These are phyloP conservation scores for Cyclina sinensis DNA, from an alignment of 1,140 invertebrate genomes.

Conservation along the genomic window DNA sequence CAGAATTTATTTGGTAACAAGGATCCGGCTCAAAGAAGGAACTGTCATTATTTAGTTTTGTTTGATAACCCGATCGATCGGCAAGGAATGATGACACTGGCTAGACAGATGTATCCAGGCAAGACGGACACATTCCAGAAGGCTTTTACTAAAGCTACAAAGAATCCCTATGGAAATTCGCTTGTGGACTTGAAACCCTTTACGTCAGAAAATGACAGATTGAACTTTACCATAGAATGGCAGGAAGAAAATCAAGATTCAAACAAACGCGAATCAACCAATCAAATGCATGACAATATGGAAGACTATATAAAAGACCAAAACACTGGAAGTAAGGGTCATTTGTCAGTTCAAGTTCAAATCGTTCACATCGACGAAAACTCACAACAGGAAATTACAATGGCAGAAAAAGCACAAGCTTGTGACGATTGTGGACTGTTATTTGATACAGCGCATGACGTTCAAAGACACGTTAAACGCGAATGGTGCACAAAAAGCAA, in stretches of 20 bases:
- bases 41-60: slow-evolving; percentile 41
- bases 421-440: slow-evolving; percentile 56
- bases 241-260: no score
- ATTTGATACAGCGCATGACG: slow-evolving; percentile 45
- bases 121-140: slow-evolving; percentile 12
- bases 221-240: neutral
- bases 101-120: slow-evolving; percentile 34
- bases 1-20: no score
- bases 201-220: slow-evolving; percentile 24
- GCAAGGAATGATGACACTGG: slow-evolving; percentile 39
- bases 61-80: slow-evolving; percentile 35
- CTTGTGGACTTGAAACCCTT: slow-evolving; percentile 41
- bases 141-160: slow-evolving; percentile 18
- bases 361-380: neutral
- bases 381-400: neutral
- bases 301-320: no score
- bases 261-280: no score
- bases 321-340: neutral
- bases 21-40: slow-evolving; percentile 6
- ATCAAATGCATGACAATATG: no score
- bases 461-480: slow-evolving; percentile 42
- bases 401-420: slow-evolving; percentile 34
- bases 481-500: no score
- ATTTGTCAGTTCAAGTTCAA: neutral
- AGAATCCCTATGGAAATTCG: slow-evolving; percentile 26